Percentiles rank a stretch among this genome's conserved stretches.
Evolutionary conservation across 2,113 vertebrate genomes (phyloP).

Genomic region (Ginglymostoma cirratum): DNA sequence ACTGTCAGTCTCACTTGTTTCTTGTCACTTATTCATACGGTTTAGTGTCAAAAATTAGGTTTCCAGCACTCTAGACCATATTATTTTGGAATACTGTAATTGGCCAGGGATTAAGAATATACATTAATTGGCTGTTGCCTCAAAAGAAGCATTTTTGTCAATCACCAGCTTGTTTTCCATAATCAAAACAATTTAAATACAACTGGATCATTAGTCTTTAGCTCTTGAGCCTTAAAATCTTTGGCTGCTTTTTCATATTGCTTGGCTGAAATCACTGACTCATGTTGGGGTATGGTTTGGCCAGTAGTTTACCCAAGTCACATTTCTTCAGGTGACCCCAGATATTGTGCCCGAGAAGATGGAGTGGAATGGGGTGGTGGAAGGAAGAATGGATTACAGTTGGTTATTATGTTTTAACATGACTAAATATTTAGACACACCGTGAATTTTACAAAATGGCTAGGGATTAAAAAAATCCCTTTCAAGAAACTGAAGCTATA

Average conservation of each 20-base stretch:
- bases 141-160: not conserved
- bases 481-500: no score
- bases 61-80: not conserved
- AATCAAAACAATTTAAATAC: not conserved
- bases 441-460: no score
- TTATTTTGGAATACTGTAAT: not conserved
- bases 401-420: not conserved
- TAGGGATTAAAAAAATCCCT: no score
- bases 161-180: not conserved
- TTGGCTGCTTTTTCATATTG: not conserved
- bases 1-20: not conserved
- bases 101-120: not conserved
- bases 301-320: not conserved
- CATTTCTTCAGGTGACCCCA: not conserved
- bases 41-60: not conserved
- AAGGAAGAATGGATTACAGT: not conserved
- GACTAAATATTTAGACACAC: not conserved
- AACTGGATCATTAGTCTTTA: not conserved
- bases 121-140: not conserved
- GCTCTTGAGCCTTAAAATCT: not conserved
- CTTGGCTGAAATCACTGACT: not conserved
- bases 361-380: not conserved
- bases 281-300: not conserved
- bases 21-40: not conserved
- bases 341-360: not conserved